phyloP scores from a whole-genome alignment of 1,140 invertebrate genomes.

The Drosophila lacteicornis region DNA sequence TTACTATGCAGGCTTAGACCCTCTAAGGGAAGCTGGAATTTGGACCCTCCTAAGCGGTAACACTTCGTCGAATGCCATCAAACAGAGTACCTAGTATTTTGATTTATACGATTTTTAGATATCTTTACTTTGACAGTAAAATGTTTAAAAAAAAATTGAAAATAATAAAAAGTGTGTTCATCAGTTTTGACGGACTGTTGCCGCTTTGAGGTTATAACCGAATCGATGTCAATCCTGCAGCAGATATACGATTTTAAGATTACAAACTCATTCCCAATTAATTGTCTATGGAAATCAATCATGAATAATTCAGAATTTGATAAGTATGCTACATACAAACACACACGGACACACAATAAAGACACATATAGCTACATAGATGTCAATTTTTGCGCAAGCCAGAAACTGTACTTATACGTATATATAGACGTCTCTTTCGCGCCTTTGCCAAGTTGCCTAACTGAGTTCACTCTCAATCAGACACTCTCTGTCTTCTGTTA shows the following conservation, averaged over 20 bases:
- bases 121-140: conserved; percentile 2
- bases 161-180: conserved; percentile 22
- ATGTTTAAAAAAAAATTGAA: background rate
- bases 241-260: conserved; percentile 59
- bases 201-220: conserved; percentile 16
- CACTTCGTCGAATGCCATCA: conserved; percentile 10
- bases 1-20: conserved; percentile 3
- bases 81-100: conserved; percentile 12
- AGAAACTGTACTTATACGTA: conserved; percentile 34
- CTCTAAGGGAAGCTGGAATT: conserved; percentile 14
- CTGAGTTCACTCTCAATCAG: conserved; percentile 61
- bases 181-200: conserved; percentile 19
- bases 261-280: conserved; percentile 28
- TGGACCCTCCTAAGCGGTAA: background rate
- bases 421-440: conserved; percentile 57
- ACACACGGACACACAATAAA: conserved; percentile 19
- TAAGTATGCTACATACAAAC: conserved; percentile 25
- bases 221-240: conserved; percentile 18
- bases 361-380: conserved; percentile 55
- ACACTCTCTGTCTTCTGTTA: conserved; percentile 17
- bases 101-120: background rate
- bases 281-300: conserved; percentile 36
- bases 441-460: conserved; percentile 78
- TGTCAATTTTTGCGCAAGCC: conserved; percentile 73
- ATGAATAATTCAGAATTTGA: conserved; percentile 27